A percentile compares a stretch with the other conserved stretches of the same genome.
These are phyloP conservation scores for Alloplasta piceator DNA, from an alignment of 2,888 invertebrate genomes.

Conservation along the genomic window DNA sequence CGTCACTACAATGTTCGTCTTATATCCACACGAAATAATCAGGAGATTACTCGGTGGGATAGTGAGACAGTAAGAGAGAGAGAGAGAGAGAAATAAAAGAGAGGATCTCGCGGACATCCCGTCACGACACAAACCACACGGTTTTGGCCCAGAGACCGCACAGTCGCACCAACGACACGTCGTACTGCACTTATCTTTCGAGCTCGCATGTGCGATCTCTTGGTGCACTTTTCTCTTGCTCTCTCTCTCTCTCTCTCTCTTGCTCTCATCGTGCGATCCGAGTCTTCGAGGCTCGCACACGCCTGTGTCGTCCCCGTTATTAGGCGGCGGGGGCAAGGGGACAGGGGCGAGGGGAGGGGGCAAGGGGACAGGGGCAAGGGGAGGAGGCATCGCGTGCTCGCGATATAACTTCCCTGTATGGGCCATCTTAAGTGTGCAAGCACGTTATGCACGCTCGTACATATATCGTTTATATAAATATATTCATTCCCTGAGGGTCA, in stretches of 20 bases:
- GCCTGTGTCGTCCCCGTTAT: constrained; percentile 72
- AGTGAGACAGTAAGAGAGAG: constrained; percentile 45
- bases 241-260: constrained; percentile 1
- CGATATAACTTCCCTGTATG: constrained; percentile 58
- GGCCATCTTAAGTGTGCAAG: constrained; percentile 46
- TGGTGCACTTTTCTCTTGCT: constrained; percentile 24
- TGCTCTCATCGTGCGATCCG: constrained; percentile 28
- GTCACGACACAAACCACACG: constrained; percentile 73
- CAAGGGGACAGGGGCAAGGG: too few relatives aligned
- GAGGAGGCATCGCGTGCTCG: constrained; percentile 75
- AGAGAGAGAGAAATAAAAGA: constrained; percentile 29
- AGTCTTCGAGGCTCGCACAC: constrained; percentile 51
- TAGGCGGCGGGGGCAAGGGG: constrained; percentile 67
- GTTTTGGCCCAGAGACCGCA: constrained; percentile 69
- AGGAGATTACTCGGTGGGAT: constrained; percentile 60
- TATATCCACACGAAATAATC: constrained; percentile 55
- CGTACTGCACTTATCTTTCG: constrained; percentile 74
- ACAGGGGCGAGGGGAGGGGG: too few relatives aligned
- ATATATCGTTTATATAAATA: constrained; percentile 15
- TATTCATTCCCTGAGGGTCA: constrained; percentile 12
- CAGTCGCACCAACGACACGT: constrained; percentile 59
- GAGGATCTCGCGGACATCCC: constrained; percentile 73
- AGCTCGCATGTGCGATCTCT: constrained; percentile 78
- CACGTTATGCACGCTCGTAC: constrained; percentile 43
- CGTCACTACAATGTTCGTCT: constrained; percentile 44